Percentiles rank a stretch among this genome's conserved stretches.
phyloP scores from a whole-genome alignment of 2,888 invertebrate genomes.

The Lasioglossum leucozonium region DNA sequence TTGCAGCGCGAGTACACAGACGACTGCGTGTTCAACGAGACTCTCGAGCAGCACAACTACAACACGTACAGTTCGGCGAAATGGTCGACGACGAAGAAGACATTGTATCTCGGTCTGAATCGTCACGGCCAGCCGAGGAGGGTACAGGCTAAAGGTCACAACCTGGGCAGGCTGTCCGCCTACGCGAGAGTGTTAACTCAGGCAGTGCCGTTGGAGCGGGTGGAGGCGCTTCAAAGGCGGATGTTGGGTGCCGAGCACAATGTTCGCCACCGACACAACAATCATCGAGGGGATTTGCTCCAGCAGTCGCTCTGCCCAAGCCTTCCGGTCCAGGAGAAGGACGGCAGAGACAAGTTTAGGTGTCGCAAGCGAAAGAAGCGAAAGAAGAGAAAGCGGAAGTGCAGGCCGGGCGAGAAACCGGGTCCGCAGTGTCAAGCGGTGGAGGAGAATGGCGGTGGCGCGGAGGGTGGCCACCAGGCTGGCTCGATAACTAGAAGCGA shows the following conservation, averaged over 20 bases:
- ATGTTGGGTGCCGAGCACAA: conserved; percentile 82
- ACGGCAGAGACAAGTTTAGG: conserved; percentile 83
- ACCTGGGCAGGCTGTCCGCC: conserved; percentile 90
- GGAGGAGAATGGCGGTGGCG: conserved; percentile 33
- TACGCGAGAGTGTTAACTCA: conserved; percentile 90
- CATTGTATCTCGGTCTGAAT: conserved; percentile 91
- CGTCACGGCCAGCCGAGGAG: conserved; percentile 90
- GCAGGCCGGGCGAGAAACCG: conserved; percentile 77
- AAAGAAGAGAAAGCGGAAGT: conserved; percentile 84
- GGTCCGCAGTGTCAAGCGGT: conserved; percentile 74
- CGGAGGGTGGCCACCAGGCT: conserved; percentile 1
- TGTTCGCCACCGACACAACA: conserved; percentile 77
- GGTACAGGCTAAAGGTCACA: conserved; percentile 89
- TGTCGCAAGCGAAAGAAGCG: conserved; percentile 86
- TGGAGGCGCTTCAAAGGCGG: conserved; percentile 84
- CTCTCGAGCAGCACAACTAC: conserved; percentile 93
- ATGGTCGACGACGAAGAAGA: conserved; percentile 88
- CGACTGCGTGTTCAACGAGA: conserved; percentile 95
- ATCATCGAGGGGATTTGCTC: conserved; percentile 59
- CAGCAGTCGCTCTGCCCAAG: conserved; percentile 82
- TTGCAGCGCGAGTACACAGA: conserved; percentile 93
- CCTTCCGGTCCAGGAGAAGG: conserved; percentile 77
- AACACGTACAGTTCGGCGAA: conserved; percentile 93
- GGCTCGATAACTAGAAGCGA: conserved; percentile 33
- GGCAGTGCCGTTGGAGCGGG: conserved; percentile 85